Percentiles rank a stretch among this genome's conserved stretches.
phyloP scores from a whole-genome alignment of 2,113 vertebrate species.

The Aphelocoma coerulescens region DNA sequence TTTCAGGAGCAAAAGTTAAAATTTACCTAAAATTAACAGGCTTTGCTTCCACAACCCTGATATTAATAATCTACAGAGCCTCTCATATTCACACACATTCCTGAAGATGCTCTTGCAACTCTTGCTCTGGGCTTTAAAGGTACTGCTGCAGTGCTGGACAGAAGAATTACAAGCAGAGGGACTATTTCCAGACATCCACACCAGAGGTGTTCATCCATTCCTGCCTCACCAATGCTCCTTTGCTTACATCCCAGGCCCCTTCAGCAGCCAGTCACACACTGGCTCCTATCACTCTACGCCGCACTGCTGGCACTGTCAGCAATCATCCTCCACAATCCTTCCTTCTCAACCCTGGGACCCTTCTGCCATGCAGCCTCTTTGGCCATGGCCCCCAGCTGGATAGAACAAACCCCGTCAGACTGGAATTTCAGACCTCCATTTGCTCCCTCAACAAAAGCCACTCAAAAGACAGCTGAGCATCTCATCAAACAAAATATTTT shows the following conservation, averaged over 20 bases:
- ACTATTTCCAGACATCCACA: no score
- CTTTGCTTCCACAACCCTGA: background rate
- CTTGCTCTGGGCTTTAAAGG: background rate
- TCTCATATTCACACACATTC: background rate
- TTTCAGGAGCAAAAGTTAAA: background rate
- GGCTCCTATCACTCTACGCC: background rate
- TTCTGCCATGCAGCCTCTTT: background rate
- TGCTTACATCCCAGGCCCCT: no score
- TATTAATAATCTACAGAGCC: background rate
- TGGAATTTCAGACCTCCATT: background rate
- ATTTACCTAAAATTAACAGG: background rate
- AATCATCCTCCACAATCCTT: background rate
- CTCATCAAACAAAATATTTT: background rate
- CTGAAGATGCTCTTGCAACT: background rate
- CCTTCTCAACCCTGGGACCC: background rate
- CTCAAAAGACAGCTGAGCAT: background rate
- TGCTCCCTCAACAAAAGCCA: background rate
- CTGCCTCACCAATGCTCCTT: background rate
- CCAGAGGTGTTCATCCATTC: background rate
- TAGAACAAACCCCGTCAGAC: background rate
- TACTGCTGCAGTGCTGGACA: background rate
- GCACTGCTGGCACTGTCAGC: background rate
- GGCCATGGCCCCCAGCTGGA: fast-evolving
- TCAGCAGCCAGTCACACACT: background rate
- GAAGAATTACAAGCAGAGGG: background rate